phyloP scores from a whole-genome alignment of 2,888 invertebrate genomes.

The Brachynemurus nebulosus region DNA sequence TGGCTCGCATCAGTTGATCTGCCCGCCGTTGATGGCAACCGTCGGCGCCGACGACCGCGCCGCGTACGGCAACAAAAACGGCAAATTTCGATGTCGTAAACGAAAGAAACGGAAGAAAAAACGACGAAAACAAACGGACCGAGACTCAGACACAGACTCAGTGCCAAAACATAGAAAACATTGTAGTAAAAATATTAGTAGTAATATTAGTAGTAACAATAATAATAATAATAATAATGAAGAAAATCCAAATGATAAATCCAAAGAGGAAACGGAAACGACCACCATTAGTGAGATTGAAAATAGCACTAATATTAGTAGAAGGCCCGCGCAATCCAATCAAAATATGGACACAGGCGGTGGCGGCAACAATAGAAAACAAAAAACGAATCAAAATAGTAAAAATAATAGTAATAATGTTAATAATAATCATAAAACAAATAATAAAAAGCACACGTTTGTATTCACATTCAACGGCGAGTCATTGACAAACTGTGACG shows the following conservation, averaged over 20 bases:
- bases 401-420: too few species aligned
- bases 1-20: constrained; percentile 13
- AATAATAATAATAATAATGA: constrained; percentile 15
- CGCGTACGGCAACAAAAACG: constrained; percentile 26
- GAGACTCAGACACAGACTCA: background rate
- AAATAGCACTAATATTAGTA: background rate
- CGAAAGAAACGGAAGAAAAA: constrained; percentile 38
- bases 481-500: constrained; percentile 4
- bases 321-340: too few species aligned
- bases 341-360: too few species aligned
- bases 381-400: too few species aligned
- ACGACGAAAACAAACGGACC: constrained; percentile 27
- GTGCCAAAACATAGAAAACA: constrained; percentile 10
- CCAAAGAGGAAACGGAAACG: background rate
- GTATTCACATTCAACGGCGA: constrained; percentile 6
- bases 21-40: constrained; percentile 19
- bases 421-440: too few species aligned
- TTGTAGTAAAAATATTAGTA: constrained; percentile 10
- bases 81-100: constrained; percentile 34
- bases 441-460: too few species aligned
- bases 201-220: constrained; percentile 13
- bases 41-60: constrained; percentile 20
- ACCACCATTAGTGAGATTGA: background rate
- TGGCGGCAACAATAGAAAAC: too few species aligned
- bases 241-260: constrained; percentile 1